Base-by-base conservation (phyloP, 2,888 invertebrate genomes). In the Tenodera sinensis region DNA sequence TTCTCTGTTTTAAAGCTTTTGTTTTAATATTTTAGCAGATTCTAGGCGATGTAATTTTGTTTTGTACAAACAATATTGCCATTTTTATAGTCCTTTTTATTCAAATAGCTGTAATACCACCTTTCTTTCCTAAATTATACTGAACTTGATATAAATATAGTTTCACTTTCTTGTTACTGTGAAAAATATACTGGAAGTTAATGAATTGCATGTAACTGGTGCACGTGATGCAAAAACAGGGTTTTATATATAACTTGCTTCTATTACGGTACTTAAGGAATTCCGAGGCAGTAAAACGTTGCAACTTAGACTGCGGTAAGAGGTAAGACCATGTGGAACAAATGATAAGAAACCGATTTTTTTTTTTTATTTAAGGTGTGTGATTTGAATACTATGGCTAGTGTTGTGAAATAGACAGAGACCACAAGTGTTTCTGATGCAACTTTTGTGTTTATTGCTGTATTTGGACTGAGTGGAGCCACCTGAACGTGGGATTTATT, bases 361-460 rank as follows among this genome's bases (percentile, higher is more conserved):
- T 42, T 8, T 20, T 30, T 30, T 54, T 15, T 3, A 54, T 15
- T 54, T 54, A 54, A 71, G 20, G 6, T 71, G 54, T 71, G 54
- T 71, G 20, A 54, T 20, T 20, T 71, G 25, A 71, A 71, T 25
- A 2, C 54, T 71, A 42, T 42, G 42, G 42, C 42, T 42, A 42
- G 42, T 42, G 54, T 71, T 20, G 25, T 71, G 54, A 71, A 71
- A 71, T 42, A 42, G 42, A 25, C 54, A 20, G 54, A 71, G 25
- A 71, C 54, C 54, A 25, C 54, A 71, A 54, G 54, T 85, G 42
- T 42, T 27, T 20, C 28, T 85, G 47, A 85, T 54, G 25, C 28
- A 54, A 47, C 1, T 87, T 87, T 87, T 87, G 34, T 87, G 87
- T 87, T 83, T 87, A 30, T 86, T 86, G 86, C 86, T 54, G 8